Evolutionary conservation across 2,113 vertebrate species (phyloP), one percentile per base, ranked within the genome.

Genomic region (Pangasianodon gigas): DNA sequence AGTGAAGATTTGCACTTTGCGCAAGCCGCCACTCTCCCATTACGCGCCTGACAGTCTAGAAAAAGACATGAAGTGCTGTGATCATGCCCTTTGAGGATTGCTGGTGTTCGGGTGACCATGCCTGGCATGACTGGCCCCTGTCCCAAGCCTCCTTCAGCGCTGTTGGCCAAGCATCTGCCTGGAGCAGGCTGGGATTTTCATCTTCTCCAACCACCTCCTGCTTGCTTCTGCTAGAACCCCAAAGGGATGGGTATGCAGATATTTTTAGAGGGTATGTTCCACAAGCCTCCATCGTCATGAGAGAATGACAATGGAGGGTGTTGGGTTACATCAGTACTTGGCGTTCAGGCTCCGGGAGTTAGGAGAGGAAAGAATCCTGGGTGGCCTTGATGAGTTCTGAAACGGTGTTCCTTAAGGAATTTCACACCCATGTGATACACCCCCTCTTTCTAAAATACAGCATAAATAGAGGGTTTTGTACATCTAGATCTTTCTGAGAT

Each of bases 191-290:
- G 94, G 94, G 95, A 95, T 95, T 95, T 95, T 95, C 94, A 94
- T 95, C 95, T 95, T 95, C 95, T 95, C 95, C 94, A 95, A 96
- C 95, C 95, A 95, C 95, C 96, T 95, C 95, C 96, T 95, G 95
- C 95, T 95, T 94, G 95, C 94, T 95, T 95, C 94, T 93, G 94
- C 94, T 91, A 91, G 93, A 93, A 94, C 95, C 94, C 96, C 95
- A 90, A 1, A 88, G 95, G 96, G 94, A 95, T 93, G 92, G 90
- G 93, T 84, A 93, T 69, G 92, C 94, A 95, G 96, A 95, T 96
- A 95, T 96, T 95, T 96, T 96, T 96, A 95, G 95, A 95, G 95
- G 95, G 94, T 95, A 95, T 95, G 95, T 96, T 96, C 94, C 93
- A 94, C 94, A 93, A 94, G 95, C 95, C 94, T 95, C 92, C 92